Conservation (phyloP, 2,113 vertebrate genomes). For the Gnathonemus longibarbis region DNA sequence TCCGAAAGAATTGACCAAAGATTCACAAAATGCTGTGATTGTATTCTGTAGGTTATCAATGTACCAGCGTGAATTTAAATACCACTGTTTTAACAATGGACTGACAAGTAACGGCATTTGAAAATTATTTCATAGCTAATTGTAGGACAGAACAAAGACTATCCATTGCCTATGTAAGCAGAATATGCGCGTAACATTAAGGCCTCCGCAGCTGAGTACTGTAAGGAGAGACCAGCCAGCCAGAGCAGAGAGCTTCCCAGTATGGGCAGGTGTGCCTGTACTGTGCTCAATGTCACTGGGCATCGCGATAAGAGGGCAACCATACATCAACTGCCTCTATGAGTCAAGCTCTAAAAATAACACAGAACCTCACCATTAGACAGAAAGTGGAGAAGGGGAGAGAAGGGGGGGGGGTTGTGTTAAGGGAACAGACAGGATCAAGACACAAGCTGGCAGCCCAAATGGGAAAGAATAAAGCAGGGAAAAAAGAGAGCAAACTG, state of each 20-base stretch:
- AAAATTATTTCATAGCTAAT: background rate
- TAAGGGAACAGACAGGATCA: background rate
- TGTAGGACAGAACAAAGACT: background rate
- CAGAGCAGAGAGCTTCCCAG: background rate
- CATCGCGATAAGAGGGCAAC: constrained; percentile 19
- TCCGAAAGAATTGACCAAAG: background rate
- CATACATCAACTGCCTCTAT: constrained; percentile 37
- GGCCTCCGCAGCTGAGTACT: background rate
- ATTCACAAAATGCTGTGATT: background rate
- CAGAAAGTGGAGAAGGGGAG: background rate
- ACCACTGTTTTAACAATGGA: background rate
- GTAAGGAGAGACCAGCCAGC: background rate
- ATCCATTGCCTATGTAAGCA: background rate
- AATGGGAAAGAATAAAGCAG: background rate
- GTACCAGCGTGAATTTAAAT: background rate
- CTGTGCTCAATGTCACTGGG: background rate
- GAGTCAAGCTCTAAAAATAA: constrained; percentile 45
- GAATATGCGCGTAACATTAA: background rate
- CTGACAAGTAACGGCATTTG: background rate
- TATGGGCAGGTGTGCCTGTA: background rate
- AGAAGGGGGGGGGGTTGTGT: background rate
- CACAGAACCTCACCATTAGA: background rate
- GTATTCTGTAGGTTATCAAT: background rate
- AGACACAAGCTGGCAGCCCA: background rate
- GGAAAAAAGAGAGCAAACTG: background rate